A percentile compares a stretch with the other conserved stretches of the same genome.
Conservation (phyloP, 2,113 vertebrate genomes). For the Eclectus roratus region DNA sequence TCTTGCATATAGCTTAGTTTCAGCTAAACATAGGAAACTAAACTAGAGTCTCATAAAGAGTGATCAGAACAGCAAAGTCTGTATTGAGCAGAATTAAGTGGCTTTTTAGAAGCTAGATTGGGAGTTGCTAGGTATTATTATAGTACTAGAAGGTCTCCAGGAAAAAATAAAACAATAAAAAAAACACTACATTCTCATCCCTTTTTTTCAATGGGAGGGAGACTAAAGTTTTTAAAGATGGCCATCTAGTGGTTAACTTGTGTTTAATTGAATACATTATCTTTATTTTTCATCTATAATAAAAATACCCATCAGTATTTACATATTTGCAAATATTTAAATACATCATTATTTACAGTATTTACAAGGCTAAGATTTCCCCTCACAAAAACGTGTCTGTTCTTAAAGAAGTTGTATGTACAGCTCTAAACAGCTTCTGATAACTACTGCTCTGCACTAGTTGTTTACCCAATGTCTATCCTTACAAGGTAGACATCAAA, state of each 20-base stretch:
- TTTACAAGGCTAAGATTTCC: not conserved
- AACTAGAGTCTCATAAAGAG: not conserved
- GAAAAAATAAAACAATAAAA: not conserved
- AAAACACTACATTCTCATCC: not conserved
- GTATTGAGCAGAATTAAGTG: not conserved
- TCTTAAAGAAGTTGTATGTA: not conserved
- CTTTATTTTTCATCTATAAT: not conserved
- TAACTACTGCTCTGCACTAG: not conserved
- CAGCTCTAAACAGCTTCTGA: not conserved
- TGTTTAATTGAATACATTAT: not conserved
- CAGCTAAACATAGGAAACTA: not conserved
- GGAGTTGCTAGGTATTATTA: not conserved
- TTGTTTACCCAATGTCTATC: not conserved
- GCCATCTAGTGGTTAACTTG: slow-evolving; percentile 54
- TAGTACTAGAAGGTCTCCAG: not conserved
- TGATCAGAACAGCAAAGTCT: not conserved
- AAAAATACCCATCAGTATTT: not conserved
- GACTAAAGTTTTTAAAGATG: not conserved
- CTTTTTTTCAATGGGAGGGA: not conserved
- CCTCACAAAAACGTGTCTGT: not conserved
- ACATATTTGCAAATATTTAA: not conserved
- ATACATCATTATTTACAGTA: not conserved
- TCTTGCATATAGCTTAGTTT: not conserved
- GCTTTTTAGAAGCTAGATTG: not conserved
- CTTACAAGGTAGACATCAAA: not conserved